Conservation (phyloP, 2,113 vertebrate genomes). For the Pygoscelis adeliae region DNA sequence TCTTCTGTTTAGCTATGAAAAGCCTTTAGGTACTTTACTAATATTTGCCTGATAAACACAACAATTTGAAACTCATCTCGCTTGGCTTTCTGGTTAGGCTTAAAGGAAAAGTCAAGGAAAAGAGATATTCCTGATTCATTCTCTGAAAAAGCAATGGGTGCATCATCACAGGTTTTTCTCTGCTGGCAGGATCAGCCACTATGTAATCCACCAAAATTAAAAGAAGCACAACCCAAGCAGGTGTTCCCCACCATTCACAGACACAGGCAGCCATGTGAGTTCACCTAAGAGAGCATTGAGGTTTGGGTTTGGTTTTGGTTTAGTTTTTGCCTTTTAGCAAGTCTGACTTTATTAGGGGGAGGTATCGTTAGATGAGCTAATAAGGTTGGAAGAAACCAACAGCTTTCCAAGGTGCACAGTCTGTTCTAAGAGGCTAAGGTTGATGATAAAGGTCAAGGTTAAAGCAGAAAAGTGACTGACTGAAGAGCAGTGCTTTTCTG, state of each 20-base stretch:
- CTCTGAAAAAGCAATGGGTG: neutral
- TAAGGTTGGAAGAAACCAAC: neutral
- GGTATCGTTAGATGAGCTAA: neutral
- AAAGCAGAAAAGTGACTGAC: neutral
- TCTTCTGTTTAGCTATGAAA: neutral
- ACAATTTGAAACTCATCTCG: neutral
- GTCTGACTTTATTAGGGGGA: neutral
- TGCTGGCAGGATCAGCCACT: neutral
- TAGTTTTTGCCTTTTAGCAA: neutral
- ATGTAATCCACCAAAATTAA: neutral
- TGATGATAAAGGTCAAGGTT: neutral
- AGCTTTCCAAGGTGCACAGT: neutral
- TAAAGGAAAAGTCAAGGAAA: neutral
- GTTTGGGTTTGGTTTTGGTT: neutral
- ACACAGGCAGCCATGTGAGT: neutral
- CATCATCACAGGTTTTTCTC: neutral
- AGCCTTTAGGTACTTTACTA: neutral
- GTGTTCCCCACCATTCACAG: neutral
- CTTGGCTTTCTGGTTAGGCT: neutral
- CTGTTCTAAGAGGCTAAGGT: neutral
- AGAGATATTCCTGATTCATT: neutral
- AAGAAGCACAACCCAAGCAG: neutral
- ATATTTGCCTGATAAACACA: neutral
- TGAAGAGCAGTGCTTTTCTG: neutral
- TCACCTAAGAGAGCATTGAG: neutral